These are phyloP conservation scores for Drosophila cognata DNA, from an alignment of 2,888 invertebrate species.

Conservation along the genomic window DNA sequence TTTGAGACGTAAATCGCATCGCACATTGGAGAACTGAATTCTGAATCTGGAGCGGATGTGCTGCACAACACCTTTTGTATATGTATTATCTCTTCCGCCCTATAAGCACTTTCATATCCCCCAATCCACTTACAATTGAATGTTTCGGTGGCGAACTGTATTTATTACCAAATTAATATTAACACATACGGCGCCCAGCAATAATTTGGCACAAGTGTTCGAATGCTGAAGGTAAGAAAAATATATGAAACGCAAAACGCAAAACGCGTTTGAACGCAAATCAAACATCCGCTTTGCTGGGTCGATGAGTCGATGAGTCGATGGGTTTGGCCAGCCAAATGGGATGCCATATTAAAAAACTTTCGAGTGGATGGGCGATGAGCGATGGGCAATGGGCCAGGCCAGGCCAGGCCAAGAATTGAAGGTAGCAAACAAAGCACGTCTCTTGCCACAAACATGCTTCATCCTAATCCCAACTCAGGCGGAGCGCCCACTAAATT, in stretches of 20 bases:
- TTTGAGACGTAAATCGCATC: conserved; percentile 89
- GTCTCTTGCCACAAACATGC: conserved; percentile 32
- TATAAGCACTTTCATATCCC: conserved; percentile 2
- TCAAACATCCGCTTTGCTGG: conserved; percentile 42
- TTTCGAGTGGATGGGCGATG: neutral
- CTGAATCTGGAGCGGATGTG: conserved; percentile 22
- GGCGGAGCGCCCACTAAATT: conserved; percentile 41
- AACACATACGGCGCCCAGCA: conserved; percentile 25
- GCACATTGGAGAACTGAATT: conserved; percentile 21
- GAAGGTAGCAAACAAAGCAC: conserved; percentile 21
- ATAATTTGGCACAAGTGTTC: conserved; percentile 25
- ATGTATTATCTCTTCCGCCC: conserved; percentile 48
- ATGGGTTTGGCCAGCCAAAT: neutral
- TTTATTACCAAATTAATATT: conserved; percentile 33
- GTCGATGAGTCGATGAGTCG: conserved; percentile 8
- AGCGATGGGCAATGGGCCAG: neutral
- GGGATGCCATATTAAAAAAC: neutral
- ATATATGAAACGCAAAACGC: conserved; percentile 32
- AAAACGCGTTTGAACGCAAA: conserved; percentile 47
- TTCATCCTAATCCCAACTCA: conserved; percentile 45
- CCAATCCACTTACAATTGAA: neutral
- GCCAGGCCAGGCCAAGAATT: conserved; percentile 4
- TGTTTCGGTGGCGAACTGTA: conserved; percentile 19
- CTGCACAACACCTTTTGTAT: conserved; percentile 52
- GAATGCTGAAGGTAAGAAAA: conserved; percentile 22